Percentiles rank a stretch among this genome's conserved stretches.
Evolutionary conservation across 2,888 invertebrate genomes (phyloP).

Genomic region (Scrobipalpa atriplicella): DNA sequence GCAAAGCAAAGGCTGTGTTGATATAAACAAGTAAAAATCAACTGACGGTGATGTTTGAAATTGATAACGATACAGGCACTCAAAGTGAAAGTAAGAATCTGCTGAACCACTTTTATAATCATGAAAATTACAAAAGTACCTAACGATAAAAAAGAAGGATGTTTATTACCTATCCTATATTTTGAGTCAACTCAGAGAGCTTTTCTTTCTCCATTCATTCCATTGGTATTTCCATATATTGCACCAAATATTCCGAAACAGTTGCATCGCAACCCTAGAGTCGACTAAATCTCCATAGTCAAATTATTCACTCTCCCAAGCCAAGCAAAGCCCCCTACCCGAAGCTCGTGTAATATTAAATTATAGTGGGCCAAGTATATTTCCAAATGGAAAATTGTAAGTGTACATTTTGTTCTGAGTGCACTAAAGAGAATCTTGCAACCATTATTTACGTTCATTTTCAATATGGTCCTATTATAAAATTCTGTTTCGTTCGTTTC

Average conservation of each 20-base stretch:
- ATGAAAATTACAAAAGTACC: too few species aligned
- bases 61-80: too few species aligned
- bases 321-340: constrained; percentile 67
- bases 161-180: too few species aligned
- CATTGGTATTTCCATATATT: background rate
- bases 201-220: too few species aligned
- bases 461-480: constrained; percentile 54
- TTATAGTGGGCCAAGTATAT: constrained; percentile 76
- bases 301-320: constrained; percentile 80
- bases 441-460: constrained; percentile 43
- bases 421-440: constrained; percentile 48
- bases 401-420: constrained; percentile 53
- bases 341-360: constrained; percentile 77
- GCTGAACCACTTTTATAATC: too few species aligned
- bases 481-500: constrained; percentile 44
- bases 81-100: too few species aligned
- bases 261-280: background rate
- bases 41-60: too few species aligned
- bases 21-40: too few species aligned
- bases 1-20: too few species aligned
- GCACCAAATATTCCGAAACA: background rate
- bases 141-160: too few species aligned
- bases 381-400: constrained; percentile 76
- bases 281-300: constrained; percentile 68
- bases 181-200: too few species aligned